Conservation (phyloP, 2,888 invertebrate genomes). For the Amiota mariae region DNA sequence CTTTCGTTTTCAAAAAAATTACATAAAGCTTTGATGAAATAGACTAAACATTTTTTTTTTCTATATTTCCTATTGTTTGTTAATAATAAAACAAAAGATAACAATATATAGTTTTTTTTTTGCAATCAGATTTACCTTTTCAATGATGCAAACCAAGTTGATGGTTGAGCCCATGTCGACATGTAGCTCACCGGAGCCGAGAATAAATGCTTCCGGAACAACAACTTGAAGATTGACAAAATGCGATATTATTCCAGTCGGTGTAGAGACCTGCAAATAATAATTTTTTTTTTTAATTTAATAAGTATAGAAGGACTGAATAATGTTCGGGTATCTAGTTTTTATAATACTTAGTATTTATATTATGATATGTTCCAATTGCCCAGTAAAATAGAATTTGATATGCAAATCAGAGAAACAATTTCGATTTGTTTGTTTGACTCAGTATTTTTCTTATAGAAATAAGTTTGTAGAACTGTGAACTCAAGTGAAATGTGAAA, state of each 20-base stretch:
- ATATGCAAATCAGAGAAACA: conserved; percentile 68
- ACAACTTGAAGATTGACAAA: conserved; percentile 91
- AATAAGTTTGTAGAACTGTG: not conserved
- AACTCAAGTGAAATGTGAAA: conserved; percentile 12
- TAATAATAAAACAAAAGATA: too few species aligned
- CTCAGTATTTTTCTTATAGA: conserved; percentile 35
- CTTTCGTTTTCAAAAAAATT: too few species aligned
- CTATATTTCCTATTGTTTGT: too few species aligned
- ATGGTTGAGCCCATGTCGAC: conserved; percentile 92
- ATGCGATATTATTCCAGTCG: conserved; percentile 87
- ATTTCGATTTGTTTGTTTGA: conserved; percentile 58
- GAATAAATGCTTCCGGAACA: conserved; percentile 91
- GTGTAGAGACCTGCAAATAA: conserved; percentile 84
- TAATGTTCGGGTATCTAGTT: too few species aligned
- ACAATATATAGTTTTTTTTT: too few species aligned
- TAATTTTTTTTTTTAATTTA: too few species aligned
- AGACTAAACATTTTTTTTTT: too few species aligned
- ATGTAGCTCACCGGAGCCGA: conserved; percentile 90
- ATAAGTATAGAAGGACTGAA: too few species aligned
- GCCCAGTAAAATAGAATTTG: conserved; percentile 59
- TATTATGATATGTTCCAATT: too few species aligned
- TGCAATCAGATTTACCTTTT: conserved; percentile 81
- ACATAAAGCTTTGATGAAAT: too few species aligned
- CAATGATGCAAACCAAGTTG: conserved; percentile 90
- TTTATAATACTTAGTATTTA: too few species aligned